Evolutionary conservation across 2,888 invertebrate genomes (phyloP), one percentile per base, ranked within the genome.

Genomic region (Andrena praecox): DNA sequence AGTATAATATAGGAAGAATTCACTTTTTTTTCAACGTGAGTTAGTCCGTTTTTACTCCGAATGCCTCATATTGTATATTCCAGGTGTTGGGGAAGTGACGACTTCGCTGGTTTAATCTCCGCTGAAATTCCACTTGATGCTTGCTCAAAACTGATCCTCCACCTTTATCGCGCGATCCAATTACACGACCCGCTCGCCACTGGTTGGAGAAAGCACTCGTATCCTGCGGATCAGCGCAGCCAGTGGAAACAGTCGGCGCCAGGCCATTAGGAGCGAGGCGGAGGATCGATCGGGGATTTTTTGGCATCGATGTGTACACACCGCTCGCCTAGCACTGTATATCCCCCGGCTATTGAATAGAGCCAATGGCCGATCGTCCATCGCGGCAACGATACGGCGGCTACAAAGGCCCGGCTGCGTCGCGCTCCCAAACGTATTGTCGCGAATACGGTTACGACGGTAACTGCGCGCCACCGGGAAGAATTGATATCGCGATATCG

Each of bases 401-500:
- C 59, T 77, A 48, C 31, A 67, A 80, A 70, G 64, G 71, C 50
- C 42, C 10, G 3, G 5, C 48, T 12, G 63, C 42, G 12, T 29
- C 35, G n/a, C 24, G 35, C 20, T 10, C 29, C 29, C 31, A 12
- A 70, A 69, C 52, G 78, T 82, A 80, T 82, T 54, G 80, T 82
- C 80, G 74, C 82, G 80, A 80, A 82, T 75, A 67, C 82, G 80
- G 80, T 80, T 71, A 75, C 82, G 80, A 75, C 35, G 48, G 66
- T 35, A 62, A 80, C 35, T 67, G 67, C 8, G 50, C 66, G 62
- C 27, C 24, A 70, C 52, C 60, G 73, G 59, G 8, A 82, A 71
- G 74, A 82, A 80, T 75, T 80, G 82, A 82, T 82, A 82, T 82
- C 67, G 70, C 66, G 80, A 81, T 81, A 74, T 74, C 73, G 64